Conservation (phyloP, 1,140 invertebrate species). For the Drosophila novamexicana region DNA sequence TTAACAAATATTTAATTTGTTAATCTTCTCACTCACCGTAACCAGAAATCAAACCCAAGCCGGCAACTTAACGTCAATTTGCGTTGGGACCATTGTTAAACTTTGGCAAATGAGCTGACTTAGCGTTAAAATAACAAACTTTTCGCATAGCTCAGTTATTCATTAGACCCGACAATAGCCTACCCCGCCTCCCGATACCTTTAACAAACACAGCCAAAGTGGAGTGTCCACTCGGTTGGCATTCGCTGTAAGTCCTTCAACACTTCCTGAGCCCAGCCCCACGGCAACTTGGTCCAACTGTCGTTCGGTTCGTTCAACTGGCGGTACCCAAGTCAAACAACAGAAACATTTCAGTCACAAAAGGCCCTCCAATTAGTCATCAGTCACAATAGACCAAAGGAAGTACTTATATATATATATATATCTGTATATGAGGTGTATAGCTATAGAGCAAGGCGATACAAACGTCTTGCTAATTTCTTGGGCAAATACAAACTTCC, state of each 20-base stretch:
- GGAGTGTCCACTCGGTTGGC: constrained; percentile 13
- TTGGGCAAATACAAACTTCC: constrained; percentile 71
- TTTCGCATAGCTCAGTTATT: constrained; percentile 22
- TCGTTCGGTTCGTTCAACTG: constrained; percentile 56
- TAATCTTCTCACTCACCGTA: background rate
- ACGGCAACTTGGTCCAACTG: constrained; percentile 7
- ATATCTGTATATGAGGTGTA: background rate
- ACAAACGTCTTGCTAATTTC: constrained; percentile 66
- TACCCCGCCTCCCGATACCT: background rate
- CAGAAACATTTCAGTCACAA: constrained; percentile 33
- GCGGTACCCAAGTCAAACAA: constrained; percentile 24
- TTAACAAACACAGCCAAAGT: constrained; percentile 1
- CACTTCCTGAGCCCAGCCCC: constrained; percentile 9
- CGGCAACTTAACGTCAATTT: background rate
- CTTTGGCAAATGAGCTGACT: constrained; percentile 7
- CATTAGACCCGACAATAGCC: constrained; percentile 2
- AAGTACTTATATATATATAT: constrained; percentile 6
- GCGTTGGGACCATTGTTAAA: background rate
- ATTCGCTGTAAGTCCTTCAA: constrained; percentile 36
- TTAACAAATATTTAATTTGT: constrained; percentile 3
- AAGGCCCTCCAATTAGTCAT: constrained; percentile 63
- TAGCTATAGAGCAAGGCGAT: constrained; percentile 7
- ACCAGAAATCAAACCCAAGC: background rate
- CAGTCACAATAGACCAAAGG: constrained; percentile 37
- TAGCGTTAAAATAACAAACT: constrained; percentile 17